phyloP scores from a whole-genome alignment of 2,797 vertebrate genomes.

The Calcarius lapponicus region DNA sequence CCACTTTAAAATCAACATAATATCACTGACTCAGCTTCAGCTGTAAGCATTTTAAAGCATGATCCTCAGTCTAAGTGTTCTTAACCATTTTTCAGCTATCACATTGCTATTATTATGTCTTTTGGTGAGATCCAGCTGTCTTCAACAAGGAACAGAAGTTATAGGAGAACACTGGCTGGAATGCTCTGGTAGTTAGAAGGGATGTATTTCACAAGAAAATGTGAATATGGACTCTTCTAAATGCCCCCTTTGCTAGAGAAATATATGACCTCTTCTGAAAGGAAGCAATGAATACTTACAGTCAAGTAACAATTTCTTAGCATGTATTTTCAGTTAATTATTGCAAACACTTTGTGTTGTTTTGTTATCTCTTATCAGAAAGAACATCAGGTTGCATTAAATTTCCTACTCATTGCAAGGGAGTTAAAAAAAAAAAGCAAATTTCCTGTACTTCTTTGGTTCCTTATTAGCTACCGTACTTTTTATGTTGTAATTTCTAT shows the following conservation, averaged over 20 bases:
- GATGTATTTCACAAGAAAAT: background rate
- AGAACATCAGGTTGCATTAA: background rate
- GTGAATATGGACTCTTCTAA: background rate
- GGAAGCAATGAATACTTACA: background rate
- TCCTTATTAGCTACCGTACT: background rate
- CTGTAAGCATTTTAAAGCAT: background rate
- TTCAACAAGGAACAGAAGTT: background rate
- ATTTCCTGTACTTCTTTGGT: background rate
- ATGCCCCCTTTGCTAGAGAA: background rate
- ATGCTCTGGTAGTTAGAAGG: background rate
- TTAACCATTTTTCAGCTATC: background rate
- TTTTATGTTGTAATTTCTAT: background rate
- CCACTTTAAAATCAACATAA: background rate
- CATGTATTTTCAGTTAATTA: constrained; percentile 39
- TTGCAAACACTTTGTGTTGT: background rate
- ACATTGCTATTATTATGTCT: background rate
- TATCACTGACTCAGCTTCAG: background rate
- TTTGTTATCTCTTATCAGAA: constrained; percentile 24
- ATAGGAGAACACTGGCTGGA: background rate
- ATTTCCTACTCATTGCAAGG: background rate
- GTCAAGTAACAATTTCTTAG: background rate
- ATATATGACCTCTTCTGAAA: background rate
- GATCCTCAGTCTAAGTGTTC: background rate
- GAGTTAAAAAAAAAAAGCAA: background rate
- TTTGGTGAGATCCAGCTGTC: background rate